These are phyloP conservation scores for Drosophila simulans DNA, from an alignment of 1,140 invertebrate genomes.

Conservation along the genomic window DNA sequence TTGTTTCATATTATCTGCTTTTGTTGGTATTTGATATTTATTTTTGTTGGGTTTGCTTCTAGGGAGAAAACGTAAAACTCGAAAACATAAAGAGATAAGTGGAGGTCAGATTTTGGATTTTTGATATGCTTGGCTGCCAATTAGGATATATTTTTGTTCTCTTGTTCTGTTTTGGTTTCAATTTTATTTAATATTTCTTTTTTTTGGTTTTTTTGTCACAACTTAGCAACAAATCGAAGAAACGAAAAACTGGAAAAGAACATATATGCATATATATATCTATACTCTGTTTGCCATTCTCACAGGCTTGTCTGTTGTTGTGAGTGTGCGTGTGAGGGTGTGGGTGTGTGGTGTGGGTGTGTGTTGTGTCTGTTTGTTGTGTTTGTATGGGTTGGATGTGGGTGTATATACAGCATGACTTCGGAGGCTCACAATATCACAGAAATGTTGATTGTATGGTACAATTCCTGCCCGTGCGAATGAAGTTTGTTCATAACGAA, in stretches of 20 bases:
- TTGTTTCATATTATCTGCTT: conserved; percentile 60
- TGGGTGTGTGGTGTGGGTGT: conserved; percentile 3
- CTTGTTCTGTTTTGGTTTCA: conserved; percentile 20
- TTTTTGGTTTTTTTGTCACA: conserved; percentile 27
- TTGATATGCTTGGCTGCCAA: conserved; percentile 65
- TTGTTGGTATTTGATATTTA: conserved; percentile 47
- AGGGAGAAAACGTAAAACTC: conserved; percentile 43
- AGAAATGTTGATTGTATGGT: conserved; percentile 32
- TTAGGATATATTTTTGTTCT: conserved; percentile 38
- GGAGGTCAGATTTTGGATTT: conserved; percentile 15
- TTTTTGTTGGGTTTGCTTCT: conserved; percentile 18
- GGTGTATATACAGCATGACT: conserved; percentile 48
- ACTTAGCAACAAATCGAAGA: conserved; percentile 44
- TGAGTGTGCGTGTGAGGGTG: conserved; percentile 33
- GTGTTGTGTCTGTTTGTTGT: neutral
- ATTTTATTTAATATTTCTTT: conserved; percentile 14
- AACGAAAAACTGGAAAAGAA: conserved; percentile 53
- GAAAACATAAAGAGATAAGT: conserved; percentile 30
- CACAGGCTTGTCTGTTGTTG: conserved; percentile 46
- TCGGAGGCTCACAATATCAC: conserved; percentile 33
- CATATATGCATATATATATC: conserved; percentile 47
- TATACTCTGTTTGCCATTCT: conserved; percentile 45
- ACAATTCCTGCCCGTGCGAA: conserved; percentile 37
- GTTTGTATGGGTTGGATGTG: conserved; percentile 19
- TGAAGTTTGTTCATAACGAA: neutral